phyloP scores from a whole-genome alignment of 1,140 invertebrate genomes.

The Pogonomyrmex barbatus region DNA sequence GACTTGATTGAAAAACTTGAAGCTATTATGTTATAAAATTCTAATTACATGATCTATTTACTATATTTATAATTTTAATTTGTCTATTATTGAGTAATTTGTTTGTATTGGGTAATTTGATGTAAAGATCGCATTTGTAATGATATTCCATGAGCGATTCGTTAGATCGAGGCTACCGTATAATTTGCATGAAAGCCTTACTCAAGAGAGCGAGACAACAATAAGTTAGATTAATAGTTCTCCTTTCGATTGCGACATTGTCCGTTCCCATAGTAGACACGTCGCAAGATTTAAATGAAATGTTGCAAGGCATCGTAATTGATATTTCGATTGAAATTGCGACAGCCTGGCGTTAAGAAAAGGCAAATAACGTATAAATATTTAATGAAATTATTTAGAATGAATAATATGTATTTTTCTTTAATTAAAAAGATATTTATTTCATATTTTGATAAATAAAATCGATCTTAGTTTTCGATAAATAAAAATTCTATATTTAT shows the following conservation, averaged over 20 bases:
- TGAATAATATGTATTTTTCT: too few species aligned
- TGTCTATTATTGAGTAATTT: background rate
- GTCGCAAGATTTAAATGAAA: conserved; percentile 34
- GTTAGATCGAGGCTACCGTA: background rate
- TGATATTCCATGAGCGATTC: conserved; percentile 7
- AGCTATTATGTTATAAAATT: background rate
- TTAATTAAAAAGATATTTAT: background rate
- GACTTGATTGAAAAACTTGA: background rate
- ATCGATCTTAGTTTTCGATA: background rate
- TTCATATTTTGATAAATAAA: background rate
- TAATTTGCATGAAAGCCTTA: conserved; percentile 48
- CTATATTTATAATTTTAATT: too few species aligned
- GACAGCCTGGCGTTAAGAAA: background rate
- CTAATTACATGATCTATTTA: too few species aligned
- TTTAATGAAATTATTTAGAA: too few species aligned
- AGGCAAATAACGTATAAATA: background rate
- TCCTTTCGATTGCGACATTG: background rate
- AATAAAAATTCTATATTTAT: background rate
- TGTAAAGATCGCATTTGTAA: conserved; percentile 4
- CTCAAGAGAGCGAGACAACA: conserved; percentile 40
- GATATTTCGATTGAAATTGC: conserved; percentile 21
- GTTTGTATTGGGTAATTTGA: background rate
- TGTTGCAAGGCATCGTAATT: conserved; percentile 21
- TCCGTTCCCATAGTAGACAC: background rate
- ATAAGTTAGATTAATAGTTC: conserved; percentile 27